Conservation (phyloP, 2,113 vertebrate genomes). For the Cyprinus carpio region DNA sequence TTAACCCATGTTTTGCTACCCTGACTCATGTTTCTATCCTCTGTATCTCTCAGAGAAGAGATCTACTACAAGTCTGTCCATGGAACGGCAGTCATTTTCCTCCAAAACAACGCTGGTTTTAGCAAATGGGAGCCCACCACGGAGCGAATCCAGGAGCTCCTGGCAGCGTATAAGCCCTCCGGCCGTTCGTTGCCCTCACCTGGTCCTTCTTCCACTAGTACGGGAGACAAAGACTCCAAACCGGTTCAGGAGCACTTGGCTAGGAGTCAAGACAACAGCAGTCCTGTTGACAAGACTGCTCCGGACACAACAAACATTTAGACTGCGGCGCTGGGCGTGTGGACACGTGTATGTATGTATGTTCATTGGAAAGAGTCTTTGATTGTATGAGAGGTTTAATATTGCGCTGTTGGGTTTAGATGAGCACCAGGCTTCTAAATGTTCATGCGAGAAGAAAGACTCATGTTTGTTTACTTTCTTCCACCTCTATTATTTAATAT, state of each 20-base stretch:
- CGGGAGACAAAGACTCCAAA: constrained; percentile 82
- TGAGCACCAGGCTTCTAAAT: constrained; percentile 18
- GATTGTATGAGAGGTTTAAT: constrained; percentile 20
- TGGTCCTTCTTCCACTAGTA: constrained; percentile 69
- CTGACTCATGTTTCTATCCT: background rate
- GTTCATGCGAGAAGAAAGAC: constrained; percentile 23
- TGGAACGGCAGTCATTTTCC: constrained; percentile 90
- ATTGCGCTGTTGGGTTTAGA: constrained; percentile 36
- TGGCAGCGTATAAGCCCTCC: constrained; percentile 80
- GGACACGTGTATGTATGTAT: constrained; percentile 24
- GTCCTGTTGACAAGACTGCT: constrained; percentile 66
- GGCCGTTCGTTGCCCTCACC: constrained; percentile 72
- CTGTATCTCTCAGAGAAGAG: constrained; percentile 81
- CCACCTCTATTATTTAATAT: constrained; percentile 64
- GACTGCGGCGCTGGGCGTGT: constrained; percentile 31
- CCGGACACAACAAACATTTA: constrained; percentile 54
- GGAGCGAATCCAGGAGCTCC: constrained; percentile 86
- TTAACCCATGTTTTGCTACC: background rate
- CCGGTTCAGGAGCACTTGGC: constrained; percentile 73
- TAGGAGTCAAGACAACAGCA: constrained; percentile 70
- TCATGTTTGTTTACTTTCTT: constrained; percentile 53
- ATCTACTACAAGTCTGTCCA: constrained; percentile 96
- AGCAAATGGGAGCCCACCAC: constrained; percentile 89
- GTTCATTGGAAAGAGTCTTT: constrained; percentile 13
- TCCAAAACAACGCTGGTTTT: constrained; percentile 92